Evolutionary conservation across 2,888 invertebrate genomes (phyloP).

Genomic region (Suillia variegata): DNA sequence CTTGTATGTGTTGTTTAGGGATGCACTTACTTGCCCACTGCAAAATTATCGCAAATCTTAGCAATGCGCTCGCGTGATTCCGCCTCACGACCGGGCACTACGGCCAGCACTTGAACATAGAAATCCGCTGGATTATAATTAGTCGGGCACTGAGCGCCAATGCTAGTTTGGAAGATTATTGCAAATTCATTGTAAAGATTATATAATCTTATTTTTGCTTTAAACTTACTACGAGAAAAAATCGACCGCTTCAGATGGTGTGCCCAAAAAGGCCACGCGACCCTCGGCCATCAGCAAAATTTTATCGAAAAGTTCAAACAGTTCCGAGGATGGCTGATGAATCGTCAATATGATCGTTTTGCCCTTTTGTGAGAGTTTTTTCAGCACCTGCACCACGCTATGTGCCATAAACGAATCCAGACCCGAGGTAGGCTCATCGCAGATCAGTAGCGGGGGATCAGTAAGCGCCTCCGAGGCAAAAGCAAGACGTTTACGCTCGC

Average conservation of each 20-base stretch:
- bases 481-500: conserved; percentile 92
- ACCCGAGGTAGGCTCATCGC: conserved; percentile 97
- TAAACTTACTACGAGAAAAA: conserved; percentile 80
- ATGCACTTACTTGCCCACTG: conserved; percentile 48
- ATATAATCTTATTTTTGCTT: background rate
- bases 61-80: conserved; percentile 79
- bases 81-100: conserved; percentile 82
- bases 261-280: conserved; percentile 85
- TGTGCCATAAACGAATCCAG: conserved; percentile 97
- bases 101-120: conserved; percentile 86
- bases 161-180: too few species aligned
- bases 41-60: conserved; percentile 78
- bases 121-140: conserved; percentile 96
- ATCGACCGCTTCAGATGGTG: conserved; percentile 75
- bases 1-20: background rate
- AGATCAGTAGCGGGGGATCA: conserved; percentile 93
- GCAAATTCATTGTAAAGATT: background rate
- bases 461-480: conserved; percentile 97
- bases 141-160: conserved; percentile 82
- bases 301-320: conserved; percentile 89
- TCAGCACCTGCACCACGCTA: conserved; percentile 84
- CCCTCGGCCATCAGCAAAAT: conserved; percentile 91
- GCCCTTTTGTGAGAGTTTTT: conserved; percentile 76
- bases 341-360: conserved; percentile 92
- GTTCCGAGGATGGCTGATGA: conserved; percentile 93